Conservation (phyloP, 2,888 invertebrate genomes). For the Drosophila paramelanica region DNA sequence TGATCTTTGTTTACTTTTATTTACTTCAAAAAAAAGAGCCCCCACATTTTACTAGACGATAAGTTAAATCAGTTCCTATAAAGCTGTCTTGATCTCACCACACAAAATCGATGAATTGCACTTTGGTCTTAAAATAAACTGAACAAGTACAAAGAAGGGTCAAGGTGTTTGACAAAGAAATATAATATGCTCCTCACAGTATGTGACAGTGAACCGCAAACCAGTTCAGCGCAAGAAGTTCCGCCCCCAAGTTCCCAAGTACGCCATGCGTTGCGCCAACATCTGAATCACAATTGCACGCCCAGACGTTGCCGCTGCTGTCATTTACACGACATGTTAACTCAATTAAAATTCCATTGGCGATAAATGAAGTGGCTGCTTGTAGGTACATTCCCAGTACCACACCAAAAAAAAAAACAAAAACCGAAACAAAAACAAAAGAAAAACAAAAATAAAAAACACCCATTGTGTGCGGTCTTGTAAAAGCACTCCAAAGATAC, state of each 20-base stretch:
- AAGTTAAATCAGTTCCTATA: not conserved
- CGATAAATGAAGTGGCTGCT: slow-evolving; percentile 64
- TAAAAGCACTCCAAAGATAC: slow-evolving; percentile 54
- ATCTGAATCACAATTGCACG: slow-evolving; percentile 43
- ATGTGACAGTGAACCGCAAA: slow-evolving; percentile 5
- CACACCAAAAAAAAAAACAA: slow-evolving; percentile 13
- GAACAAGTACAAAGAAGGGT: no score
- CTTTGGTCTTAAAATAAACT: no score
- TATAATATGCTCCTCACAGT: not conserved
- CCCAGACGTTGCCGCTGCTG: slow-evolving; percentile 22
- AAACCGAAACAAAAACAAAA: slow-evolving; percentile 1
- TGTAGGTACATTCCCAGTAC: slow-evolving; percentile 43
- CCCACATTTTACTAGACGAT: no score
- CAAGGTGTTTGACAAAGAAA: no score
- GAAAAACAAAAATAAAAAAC: slow-evolving; percentile 17
- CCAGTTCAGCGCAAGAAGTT: slow-evolving; percentile 11
- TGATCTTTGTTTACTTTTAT: not conserved
- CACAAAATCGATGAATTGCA: no score
- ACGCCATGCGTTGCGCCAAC: slow-evolving; percentile 9
- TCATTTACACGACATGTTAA: slow-evolving; percentile 59
- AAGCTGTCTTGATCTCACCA: not conserved
- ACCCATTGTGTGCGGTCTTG: slow-evolving; percentile 42
- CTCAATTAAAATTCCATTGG: slow-evolving; percentile 67
- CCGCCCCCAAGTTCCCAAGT: slow-evolving; percentile 15
- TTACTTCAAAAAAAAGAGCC: no score